Evolutionary conservation across 1,140 invertebrate genomes (phyloP), one percentile per base, ranked within the genome.

Genomic region (Leptinotarsa texana): DNA sequence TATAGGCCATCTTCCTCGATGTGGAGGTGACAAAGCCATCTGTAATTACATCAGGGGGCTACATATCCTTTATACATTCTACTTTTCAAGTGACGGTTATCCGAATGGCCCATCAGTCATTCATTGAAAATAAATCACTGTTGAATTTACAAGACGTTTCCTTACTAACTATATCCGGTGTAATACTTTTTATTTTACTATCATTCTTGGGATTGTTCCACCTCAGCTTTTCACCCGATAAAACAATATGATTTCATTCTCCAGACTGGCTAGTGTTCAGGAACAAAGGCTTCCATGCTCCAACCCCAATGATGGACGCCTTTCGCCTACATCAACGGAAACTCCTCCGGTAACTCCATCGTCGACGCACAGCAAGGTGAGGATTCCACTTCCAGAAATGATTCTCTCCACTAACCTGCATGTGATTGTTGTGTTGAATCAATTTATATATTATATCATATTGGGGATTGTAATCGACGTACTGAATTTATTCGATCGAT

Each of bases 231-330:
- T 42, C 3, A 11, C 8, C 8, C 33, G 3, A 47, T 63, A 15
- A 22, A 47, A 42, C 11, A 21, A 8, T 62, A 42, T 42, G 8
- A 42, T 42, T 48, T 67, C 11, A 47, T 75, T 69, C 51, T 33
- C 22, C 84, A 98, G 96, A 83, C 90, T 98, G 85, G 96, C 96
- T 61, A 96, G 95, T 83, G 96, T 97, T 49, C 96, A 98, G 89
- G 96, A 98, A 85, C 95, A 97, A 85, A 91, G 95, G 78, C 87
- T 95, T 75, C 94, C 94, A 13, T 87, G 89, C 66, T 81, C 87
- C 84, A 89, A 90, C 78, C 87, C 89, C 76, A 83, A 86, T n/a
- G 91, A 91, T 75, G 92, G 90, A n/a, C 87, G 91, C 74, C 83
- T 90, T n/a, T 91, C 91, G 3, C 90, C 91, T 74, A 91, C 84